Evolutionary conservation across 2,888 invertebrate genomes (phyloP).

Genomic region (Melangyna quadrimaculata): DNA sequence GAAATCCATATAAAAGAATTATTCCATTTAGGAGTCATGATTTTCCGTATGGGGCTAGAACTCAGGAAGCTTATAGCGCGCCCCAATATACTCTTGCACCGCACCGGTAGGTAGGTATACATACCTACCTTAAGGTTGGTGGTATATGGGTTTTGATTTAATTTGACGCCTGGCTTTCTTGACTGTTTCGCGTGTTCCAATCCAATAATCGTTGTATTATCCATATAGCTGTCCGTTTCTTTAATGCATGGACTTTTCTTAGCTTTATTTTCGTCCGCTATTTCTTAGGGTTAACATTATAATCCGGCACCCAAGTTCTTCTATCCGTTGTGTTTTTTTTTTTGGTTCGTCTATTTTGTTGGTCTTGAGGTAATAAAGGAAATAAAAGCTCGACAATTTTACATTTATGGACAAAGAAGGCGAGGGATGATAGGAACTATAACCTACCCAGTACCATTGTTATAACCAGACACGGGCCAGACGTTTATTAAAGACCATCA

Average conservation of each 20-base stretch:
- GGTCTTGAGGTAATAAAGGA: slow-evolving; percentile 4
- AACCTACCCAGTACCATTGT: neutral
- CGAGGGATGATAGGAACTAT: neutral
- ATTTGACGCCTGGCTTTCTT: slow-evolving; percentile 61
- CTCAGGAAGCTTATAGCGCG: slow-evolving; percentile 40
- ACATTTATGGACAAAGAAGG: slow-evolving; percentile 3
- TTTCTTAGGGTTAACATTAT: slow-evolving; percentile 4
- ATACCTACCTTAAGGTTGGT: too few relatives aligned
- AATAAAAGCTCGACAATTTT: slow-evolving; percentile 32
- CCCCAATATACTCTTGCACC: slow-evolving; percentile 18
- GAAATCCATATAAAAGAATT: neutral
- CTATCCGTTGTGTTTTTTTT: neutral
- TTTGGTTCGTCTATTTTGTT: neutral
- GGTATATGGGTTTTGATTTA: slow-evolving; percentile 62
- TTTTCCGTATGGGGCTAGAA: neutral
- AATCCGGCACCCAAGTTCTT: slow-evolving; percentile 21
- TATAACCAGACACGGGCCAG: slow-evolving; percentile 45
- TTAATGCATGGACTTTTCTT: slow-evolving; percentile 12
- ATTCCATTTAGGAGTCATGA: neutral
- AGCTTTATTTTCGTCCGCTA: neutral
- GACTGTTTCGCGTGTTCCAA: slow-evolving; percentile 60
- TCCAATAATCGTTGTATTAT: slow-evolving; percentile 63
- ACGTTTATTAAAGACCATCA: slow-evolving; percentile 34
- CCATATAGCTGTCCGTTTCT: slow-evolving; percentile 17
- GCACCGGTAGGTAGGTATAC: neutral